Evolutionary conservation across 2,888 invertebrate genomes (phyloP).

Genomic region (Sarcophaga variegata): DNA sequence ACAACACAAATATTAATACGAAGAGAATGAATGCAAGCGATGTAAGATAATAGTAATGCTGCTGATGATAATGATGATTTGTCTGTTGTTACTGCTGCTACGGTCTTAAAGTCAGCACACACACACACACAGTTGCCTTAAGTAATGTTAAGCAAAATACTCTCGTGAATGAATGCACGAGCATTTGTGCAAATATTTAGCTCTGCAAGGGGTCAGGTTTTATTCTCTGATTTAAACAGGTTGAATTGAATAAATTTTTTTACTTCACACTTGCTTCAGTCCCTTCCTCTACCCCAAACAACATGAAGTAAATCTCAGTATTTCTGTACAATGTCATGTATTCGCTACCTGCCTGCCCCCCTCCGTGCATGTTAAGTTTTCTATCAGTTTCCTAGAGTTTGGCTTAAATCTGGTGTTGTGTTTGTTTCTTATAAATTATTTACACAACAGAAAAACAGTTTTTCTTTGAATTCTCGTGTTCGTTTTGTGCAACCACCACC

Average conservation of each 20-base stretch:
- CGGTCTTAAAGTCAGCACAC: no score
- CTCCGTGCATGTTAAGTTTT: no score
- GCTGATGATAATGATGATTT: constrained; percentile 37
- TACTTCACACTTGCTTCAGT: background rate
- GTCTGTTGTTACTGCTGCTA: constrained; percentile 34
- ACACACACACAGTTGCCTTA: background rate
- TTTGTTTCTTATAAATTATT: constrained; percentile 61
- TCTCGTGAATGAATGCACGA: no score
- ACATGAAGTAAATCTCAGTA: no score
- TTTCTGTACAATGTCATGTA: no score
- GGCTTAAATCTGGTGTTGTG: background rate
- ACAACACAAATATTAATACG: background rate
- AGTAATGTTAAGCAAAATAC: no score
- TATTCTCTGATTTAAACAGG: constrained; percentile 60
- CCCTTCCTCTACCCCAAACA: background rate
- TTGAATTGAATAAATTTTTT: constrained; percentile 57
- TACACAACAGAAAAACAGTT: constrained; percentile 56
- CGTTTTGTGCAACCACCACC: background rate
- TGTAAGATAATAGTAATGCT: constrained; percentile 28
- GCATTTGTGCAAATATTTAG: no score
- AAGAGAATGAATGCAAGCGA: background rate
- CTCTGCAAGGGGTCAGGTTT: constrained; percentile 51
- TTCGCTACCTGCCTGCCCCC: no score
- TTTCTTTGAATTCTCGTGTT: constrained; percentile 31
- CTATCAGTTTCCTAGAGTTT: background rate